Percentiles rank a stretch among this genome's conserved stretches.
Evolutionary conservation across 1,140 invertebrate genomes (phyloP).

Genomic region (Oryzaephilus surinamensis): DNA sequence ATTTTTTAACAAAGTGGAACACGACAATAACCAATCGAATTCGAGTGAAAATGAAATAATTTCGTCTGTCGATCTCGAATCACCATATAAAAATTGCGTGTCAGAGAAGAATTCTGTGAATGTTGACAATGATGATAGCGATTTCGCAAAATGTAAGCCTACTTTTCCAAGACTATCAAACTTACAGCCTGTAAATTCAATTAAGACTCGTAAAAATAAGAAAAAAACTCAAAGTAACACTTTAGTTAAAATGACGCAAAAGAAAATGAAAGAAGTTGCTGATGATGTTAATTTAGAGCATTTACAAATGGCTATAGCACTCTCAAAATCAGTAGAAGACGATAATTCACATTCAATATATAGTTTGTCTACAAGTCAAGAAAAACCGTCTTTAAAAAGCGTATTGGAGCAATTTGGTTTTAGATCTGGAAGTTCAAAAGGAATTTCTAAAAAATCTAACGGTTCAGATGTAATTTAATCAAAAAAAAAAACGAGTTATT

Average conservation of each 20-base stretch:
- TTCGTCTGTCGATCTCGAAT: constrained; percentile 14
- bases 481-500: constrained; percentile 3
- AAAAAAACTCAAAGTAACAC: constrained; percentile 10
- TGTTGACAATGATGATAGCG: constrained; percentile 26
- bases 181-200: constrained; percentile 3
- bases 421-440: constrained; percentile 5
- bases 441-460: background rate
- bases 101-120: constrained; percentile 9
- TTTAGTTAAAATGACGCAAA: constrained; percentile 9
- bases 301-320: constrained; percentile 43
- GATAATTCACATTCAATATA: constrained; percentile 18
- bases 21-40: background rate
- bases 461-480: constrained; percentile 2
- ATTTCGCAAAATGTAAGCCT: constrained; percentile 24
- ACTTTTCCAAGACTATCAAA: constrained; percentile 15
- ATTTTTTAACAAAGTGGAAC: constrained; percentile 14
- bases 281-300: constrained; percentile 45
- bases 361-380: constrained; percentile 3
- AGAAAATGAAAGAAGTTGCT: constrained; percentile 18
- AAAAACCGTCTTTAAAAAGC: constrained; percentile 4
- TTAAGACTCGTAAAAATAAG: constrained; percentile 7
- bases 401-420: constrained; percentile 16
- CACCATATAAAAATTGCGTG: constrained; percentile 18
- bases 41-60: too few relatives aligned
- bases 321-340: constrained; percentile 40